Percentiles rank a stretch among this genome's conserved stretches.
Evolutionary conservation across 2,888 invertebrate species (phyloP).

Genomic region (Girardia tigrina): DNA sequence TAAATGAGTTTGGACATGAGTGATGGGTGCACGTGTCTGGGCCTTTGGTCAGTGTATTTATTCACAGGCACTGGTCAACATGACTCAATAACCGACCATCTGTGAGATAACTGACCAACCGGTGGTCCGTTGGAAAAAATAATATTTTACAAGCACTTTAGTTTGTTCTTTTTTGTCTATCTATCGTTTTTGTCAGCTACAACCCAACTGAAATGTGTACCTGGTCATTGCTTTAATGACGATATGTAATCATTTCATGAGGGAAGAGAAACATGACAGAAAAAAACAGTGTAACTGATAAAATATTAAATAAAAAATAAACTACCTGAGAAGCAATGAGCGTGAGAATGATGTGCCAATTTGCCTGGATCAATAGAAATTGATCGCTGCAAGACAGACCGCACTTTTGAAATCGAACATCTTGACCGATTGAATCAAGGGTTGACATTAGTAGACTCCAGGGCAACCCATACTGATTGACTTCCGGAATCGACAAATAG

Average conservation of each 20-base stretch:
- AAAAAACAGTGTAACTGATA: too few relatives aligned
- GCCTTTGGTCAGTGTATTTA: neutral
- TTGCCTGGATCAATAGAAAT: neutral
- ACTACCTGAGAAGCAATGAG: neutral
- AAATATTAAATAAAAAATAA: constrained; percentile 3
- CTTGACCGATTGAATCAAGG: neutral
- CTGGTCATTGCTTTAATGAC: neutral
- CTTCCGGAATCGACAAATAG: neutral
- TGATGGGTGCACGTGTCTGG: constrained; percentile 14
- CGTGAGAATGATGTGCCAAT: neutral
- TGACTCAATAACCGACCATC: constrained; percentile 6
- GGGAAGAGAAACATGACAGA: too few relatives aligned
- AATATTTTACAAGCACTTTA: neutral
- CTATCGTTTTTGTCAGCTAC: too few relatives aligned
- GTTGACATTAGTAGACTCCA: constrained; percentile 2
- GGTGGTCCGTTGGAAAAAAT: neutral
- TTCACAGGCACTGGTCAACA: neutral
- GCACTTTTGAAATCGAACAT: neutral
- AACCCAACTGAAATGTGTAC: too few relatives aligned
- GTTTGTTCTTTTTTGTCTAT: neutral
- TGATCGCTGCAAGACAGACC: neutral
- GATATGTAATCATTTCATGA: too few relatives aligned
- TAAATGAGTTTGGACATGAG: neutral
- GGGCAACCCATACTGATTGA: neutral
- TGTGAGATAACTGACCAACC: neutral